These are phyloP conservation scores for Malacoraja senta DNA, from an alignment of 2,797 vertebrate species.

Conservation along the genomic window DNA sequence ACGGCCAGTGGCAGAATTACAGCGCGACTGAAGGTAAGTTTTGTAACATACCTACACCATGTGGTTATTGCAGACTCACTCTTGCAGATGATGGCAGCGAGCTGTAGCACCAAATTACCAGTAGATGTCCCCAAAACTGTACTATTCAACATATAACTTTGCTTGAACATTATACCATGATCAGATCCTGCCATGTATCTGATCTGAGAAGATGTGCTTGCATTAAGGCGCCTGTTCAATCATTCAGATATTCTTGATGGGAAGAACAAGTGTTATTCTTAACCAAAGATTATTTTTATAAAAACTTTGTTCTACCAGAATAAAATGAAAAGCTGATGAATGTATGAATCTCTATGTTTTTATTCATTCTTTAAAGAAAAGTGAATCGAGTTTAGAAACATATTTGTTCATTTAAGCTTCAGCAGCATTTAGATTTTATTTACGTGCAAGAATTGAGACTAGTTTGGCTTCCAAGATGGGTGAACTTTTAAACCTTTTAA, in stretches of 20 bases:
- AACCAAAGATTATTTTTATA: background rate
- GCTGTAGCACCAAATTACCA: background rate
- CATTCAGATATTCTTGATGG: background rate
- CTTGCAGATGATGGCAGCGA: background rate
- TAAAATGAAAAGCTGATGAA: background rate
- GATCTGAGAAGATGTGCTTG: background rate
- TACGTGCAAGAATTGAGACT: background rate
- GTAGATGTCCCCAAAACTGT: slow-evolving; percentile 12
- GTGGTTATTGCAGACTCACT: background rate
- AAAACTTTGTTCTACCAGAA: background rate
- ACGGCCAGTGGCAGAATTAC: too few relatives aligned
- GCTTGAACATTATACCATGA: background rate
- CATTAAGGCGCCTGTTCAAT: background rate
- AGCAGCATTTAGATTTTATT: background rate
- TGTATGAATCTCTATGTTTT: background rate
- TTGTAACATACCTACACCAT: too few relatives aligned
- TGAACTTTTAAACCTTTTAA: background rate
- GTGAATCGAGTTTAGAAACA: too few relatives aligned
- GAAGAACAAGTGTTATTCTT: background rate
- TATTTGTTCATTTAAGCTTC: too few relatives aligned
- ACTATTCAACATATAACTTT: background rate
- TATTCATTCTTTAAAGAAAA: background rate
- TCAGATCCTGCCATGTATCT: background rate
- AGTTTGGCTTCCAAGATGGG: background rate
- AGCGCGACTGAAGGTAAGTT: too few relatives aligned